A percentile compares a stretch with the other conserved stretches of the same genome.
phyloP scores from a whole-genome alignment of 2,888 invertebrate species.

The Macaria notata region DNA sequence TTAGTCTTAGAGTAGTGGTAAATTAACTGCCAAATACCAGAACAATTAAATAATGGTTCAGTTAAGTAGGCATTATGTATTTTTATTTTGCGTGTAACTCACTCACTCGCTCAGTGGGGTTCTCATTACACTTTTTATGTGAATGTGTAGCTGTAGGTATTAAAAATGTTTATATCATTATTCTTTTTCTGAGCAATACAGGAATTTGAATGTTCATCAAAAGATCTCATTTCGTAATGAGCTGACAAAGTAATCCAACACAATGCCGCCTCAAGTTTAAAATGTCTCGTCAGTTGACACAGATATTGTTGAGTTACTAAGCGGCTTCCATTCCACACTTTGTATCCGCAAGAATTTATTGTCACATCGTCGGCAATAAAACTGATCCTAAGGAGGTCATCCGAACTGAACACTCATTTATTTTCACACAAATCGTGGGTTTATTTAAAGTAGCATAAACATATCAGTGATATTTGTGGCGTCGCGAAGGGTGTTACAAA shows the following conservation, averaged over 20 bases:
- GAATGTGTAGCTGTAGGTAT: too few species aligned
- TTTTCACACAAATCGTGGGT: conserved; percentile 52
- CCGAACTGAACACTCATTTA: conserved; percentile 40
- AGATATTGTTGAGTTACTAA: conserved; percentile 59
- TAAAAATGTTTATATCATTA: too few species aligned
- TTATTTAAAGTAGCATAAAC: conserved; percentile 44
- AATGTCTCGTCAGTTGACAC: conserved; percentile 45
- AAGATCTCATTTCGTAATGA: conserved; percentile 14
- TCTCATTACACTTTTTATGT: too few species aligned
- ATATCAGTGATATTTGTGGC: conserved; percentile 41
- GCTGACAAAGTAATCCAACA: conserved; percentile 20
- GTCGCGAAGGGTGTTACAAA: conserved; percentile 23
- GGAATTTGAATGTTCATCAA: background rate
- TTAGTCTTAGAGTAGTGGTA: too few species aligned
- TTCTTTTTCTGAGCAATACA: too few species aligned
- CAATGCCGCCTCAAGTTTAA: conserved; percentile 26
- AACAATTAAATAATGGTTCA: too few species aligned
- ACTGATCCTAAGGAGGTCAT: conserved; percentile 67
- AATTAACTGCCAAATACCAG: too few species aligned
- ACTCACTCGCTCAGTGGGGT: too few species aligned
- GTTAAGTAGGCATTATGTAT: too few species aligned
- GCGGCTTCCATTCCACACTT: conserved; percentile 42
- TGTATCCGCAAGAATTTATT: conserved; percentile 58
- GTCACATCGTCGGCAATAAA: conserved; percentile 62
- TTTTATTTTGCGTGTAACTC: too few species aligned